Evolutionary conservation across 2,797 vertebrate genomes (phyloP), one percentile per base, ranked within the genome.

Genomic region (Lutjanus argentimaculatus): DNA sequence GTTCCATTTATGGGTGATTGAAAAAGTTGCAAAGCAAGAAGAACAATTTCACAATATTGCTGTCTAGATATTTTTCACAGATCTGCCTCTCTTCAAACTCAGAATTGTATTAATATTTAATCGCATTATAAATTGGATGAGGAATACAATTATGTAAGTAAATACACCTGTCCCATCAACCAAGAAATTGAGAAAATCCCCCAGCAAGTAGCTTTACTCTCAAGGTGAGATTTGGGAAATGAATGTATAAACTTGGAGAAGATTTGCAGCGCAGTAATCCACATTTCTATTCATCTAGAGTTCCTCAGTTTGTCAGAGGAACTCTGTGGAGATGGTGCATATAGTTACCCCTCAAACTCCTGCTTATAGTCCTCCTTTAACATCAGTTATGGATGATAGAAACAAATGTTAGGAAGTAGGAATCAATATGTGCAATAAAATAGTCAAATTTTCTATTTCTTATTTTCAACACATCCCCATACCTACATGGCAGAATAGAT

Each of bases 91-190:
- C 91, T 89, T 92, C 82, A 85, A 92, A 93, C 86, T 90, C 85
- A 72, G 90, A 92, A 91, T 94, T 91, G 85, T 90, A 95, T 96
- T 95, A 95, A 95, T 95, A 93, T 96, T 95, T 94, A 95, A 95
- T 94, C 90, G 86, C 88, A 95, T 95, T 95, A 94, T 91, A 92
- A 95, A 94, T 93, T 95, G 93, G 86, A 92, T 80, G 91, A 93
- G 89, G 85, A 95, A 94, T 94, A 95, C 94, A 95, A 95, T 95
- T 95, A 95, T 91, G 90, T 91, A 93, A 93, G 94, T 95, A 95
- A 96, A 96, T 95, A 96, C 89, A 95, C 93, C 94, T 95, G 94
- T 95, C 89, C 89, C 89, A 93, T 93, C 93, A 95, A 91, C 94
- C 95, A 96, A 92, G 93, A 95, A 95, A 95, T 95, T 93, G 92